These are phyloP conservation scores for Lucifuga dentata DNA, from an alignment of 2,113 vertebrate genomes.

Conservation along the genomic window DNA sequence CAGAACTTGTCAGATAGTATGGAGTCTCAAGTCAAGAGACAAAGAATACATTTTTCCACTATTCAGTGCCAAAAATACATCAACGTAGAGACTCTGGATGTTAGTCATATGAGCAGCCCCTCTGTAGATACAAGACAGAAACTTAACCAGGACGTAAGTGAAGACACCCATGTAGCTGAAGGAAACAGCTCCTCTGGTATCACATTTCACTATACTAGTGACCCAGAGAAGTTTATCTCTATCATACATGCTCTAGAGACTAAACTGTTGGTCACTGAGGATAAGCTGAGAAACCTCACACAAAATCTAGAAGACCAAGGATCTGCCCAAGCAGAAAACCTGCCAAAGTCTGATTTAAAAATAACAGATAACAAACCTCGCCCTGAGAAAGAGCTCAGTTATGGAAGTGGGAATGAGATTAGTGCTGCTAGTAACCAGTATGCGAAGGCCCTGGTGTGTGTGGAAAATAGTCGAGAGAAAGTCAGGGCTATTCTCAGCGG, in stretches of 20 bases:
- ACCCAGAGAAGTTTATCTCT: slow-evolving; percentile 91
- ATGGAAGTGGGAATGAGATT: slow-evolving; percentile 39
- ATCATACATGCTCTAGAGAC: slow-evolving; percentile 92
- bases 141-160: slow-evolving; percentile 74
- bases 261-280: slow-evolving; percentile 91
- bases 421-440: slow-evolving; percentile 83
- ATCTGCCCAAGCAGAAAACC: slow-evolving; percentile 77
- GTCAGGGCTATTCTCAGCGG: slow-evolving; percentile 81
- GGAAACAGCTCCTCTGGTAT: slow-evolving; percentile 83
- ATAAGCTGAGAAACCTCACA: slow-evolving; percentile 90
- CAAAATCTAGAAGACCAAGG: slow-evolving; percentile 87
- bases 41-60: slow-evolving; percentile 92
- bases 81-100: slow-evolving; percentile 82
- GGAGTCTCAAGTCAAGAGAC: slow-evolving; percentile 85
- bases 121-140: slow-evolving; percentile 85
- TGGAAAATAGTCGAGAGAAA: slow-evolving; percentile 88
- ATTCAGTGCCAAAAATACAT: slow-evolving; percentile 95
- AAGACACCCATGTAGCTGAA: slow-evolving; percentile 81
- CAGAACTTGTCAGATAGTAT: slow-evolving; percentile 80
- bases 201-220: slow-evolving; percentile 78
- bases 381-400: slow-evolving; percentile 79
- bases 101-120: slow-evolving; percentile 79
- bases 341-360: slow-evolving; percentile 75
- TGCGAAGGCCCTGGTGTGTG: slow-evolving; percentile 84
- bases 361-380: slow-evolving; percentile 81